These are phyloP conservation scores for Apaloderma vittatum DNA, from an alignment of 2,113 vertebrate species.

Conservation along the genomic window DNA sequence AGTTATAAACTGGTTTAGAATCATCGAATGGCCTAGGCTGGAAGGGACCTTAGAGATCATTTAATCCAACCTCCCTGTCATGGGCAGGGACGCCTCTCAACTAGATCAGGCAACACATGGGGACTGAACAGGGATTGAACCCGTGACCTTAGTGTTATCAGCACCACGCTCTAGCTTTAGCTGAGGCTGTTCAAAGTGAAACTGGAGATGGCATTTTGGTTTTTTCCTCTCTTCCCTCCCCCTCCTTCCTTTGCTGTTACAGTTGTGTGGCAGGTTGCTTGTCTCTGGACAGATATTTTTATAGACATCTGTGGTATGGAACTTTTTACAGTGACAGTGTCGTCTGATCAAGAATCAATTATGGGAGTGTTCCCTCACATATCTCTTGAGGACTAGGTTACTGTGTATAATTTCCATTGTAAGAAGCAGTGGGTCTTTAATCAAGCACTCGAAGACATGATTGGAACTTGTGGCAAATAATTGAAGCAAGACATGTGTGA, in stretches of 20 bases:
- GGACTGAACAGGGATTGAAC: too few relatives aligned
- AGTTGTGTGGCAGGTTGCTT: neutral
- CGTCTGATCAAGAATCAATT: neutral
- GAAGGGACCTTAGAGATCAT: too few relatives aligned
- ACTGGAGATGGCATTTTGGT: neutral
- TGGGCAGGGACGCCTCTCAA: too few relatives aligned
- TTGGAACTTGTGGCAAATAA: neutral
- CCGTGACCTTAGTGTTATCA: too few relatives aligned
- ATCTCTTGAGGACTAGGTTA: neutral
- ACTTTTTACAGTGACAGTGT: neutral
- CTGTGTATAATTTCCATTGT: neutral
- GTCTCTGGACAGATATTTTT: too few relatives aligned
- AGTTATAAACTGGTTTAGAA: neutral
- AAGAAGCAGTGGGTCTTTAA: neutral
- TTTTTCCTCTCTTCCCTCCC: neutral
- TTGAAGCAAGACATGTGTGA: neutral
- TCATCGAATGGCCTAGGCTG: too few relatives aligned
- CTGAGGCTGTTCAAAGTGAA: neutral
- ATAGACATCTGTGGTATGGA: neutral
- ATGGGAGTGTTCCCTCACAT: neutral
- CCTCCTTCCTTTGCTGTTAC: neutral
- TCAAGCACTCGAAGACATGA: neutral
- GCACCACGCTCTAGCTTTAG: neutral
- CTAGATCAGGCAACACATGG: too few relatives aligned
- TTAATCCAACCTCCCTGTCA: too few relatives aligned